phyloP scores from a whole-genome alignment of 1,140 invertebrate genomes.

The Homalodisca vitripennis region DNA sequence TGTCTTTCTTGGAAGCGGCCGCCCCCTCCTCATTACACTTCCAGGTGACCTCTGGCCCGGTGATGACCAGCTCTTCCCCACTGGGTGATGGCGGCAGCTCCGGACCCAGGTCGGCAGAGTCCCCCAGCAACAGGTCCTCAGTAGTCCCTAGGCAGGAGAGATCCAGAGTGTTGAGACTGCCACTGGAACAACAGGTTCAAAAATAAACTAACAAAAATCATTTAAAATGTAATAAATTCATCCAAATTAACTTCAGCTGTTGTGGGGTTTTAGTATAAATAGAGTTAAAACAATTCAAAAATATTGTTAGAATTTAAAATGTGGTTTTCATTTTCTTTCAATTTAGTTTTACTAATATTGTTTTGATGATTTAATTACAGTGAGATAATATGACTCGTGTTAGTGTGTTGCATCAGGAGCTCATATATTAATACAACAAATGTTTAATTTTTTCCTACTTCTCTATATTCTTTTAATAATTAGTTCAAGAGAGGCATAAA shows the following conservation, averaged over 20 bases:
- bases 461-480: too few species aligned
- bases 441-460: too few species aligned
- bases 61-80: not conserved
- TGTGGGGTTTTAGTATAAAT: not conserved
- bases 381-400: too few species aligned
- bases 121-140: not conserved
- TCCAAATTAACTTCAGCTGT: not conserved
- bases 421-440: too few species aligned
- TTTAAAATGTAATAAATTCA: not conserved
- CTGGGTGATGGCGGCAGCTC: not conserved
- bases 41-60: not conserved
- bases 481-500: too few species aligned
- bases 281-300: not conserved
- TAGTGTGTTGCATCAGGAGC: too few species aligned
- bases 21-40: not conserved
- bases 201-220: not conserved
- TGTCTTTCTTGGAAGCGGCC: not conserved
- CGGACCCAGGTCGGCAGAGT: not conserved
- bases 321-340: too few species aligned
- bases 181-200: not conserved
- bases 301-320: too few species aligned
- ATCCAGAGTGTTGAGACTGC: not conserved
- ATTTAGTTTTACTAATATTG: too few species aligned
- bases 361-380: too few species aligned
- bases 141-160: not conserved